Base-by-base conservation (phyloP, 2,113 vertebrate genomes). In the Kobus ellipsiprymnus region DNA sequence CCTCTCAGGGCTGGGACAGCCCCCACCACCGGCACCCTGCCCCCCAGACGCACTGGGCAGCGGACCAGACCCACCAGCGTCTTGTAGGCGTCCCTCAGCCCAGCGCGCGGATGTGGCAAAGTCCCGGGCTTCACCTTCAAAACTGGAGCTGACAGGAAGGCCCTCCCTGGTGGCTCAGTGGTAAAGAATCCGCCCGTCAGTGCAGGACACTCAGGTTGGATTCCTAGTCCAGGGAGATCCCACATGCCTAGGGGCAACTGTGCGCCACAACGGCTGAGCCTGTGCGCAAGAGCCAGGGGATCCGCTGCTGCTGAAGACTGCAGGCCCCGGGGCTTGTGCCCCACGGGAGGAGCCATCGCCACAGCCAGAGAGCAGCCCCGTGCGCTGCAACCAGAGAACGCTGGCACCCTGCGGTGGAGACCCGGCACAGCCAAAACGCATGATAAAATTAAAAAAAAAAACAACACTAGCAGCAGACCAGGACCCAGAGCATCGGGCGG, bases 61-160 rank as follows among this genome's bases (percentile, higher is more conserved):
- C 4, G 0, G 12, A 17, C 9, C 13, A 27, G 48, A 50, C 77
- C 9, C 29, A 1, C 7, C 46, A 54, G 71, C 27, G 0, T 44
- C 2, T n/a, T 1, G 0, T 17, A 36, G 83, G 46, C 13, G 14
- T 82, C 10, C 2, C 21, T 16, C n/a, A 52, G 6, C 30, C 12
- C n/a, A 4, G 10, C 3, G 0, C 16, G 0, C 0, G 3, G 78
- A 21, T 4, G 12, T 1, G 4, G 29, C 46, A 4, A 48, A 48
- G 5, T 21, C 23, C 21, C 0, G 29, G 64, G 5, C 23, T 10
- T 10, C 1, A 0, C 4, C 40, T 44, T 44, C 40, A 44, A 77
- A 77, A 77, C 40, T 77, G 71, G 11, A 27, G 44, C 71, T 44
- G 71, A 77, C 67, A 25, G 5, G n/a, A 74, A 74, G 67, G 67